Evolutionary conservation across 2,113 vertebrate genomes (phyloP), one percentile per base, ranked within the genome.

Genomic region (Nyctereutes procyonoides): DNA sequence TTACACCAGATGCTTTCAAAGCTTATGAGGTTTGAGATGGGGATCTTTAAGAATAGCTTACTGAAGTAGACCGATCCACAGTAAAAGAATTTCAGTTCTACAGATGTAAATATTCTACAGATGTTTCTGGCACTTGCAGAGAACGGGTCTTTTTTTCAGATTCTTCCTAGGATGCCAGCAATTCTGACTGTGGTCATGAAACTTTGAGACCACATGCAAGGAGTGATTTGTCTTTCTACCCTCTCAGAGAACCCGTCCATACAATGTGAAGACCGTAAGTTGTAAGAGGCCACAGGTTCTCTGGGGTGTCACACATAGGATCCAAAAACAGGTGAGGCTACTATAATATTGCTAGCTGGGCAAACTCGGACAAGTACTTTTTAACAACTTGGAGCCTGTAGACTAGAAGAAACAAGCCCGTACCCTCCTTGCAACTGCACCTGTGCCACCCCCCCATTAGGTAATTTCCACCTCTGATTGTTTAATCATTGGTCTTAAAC

Each of bases 61-160:
- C 51, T 55, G 43, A 65, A 19, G 3, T 65, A 81, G 48, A 17
- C 32, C 65, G 79, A 24, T 43, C 22, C 14, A 62, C 26, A 17
- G 95, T 71, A 67, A 93, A 91, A 63, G 48, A 56, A 80, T 15
- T 91, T 73, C 77, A 60, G 32, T 55, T 85, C 63, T 94, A 55
- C 26, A 43, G 56, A 65, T 69, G 28, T 56, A 15, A 74, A 74
- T 74, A 48, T 88, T 88, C 63, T 92, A 60, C 17, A 58, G 53
- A 73, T 80, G 13, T 69, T 43, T 35, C 63, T 48, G 13, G 48
- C 63, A 30, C 22, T 28, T 53, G 26, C 24, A 94, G 28, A 51
- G n/a, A 38, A 63, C 17, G n/a, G 84, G 26, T 84, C 20, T 71
- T 88, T 85, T 62, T 60, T 62, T 60, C 62, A 81, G 55, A 38